Percentiles rank a stretch among this genome's conserved stretches.
Conservation (phyloP, 2,797 vertebrate species). For the Catostomus latipinnis region DNA sequence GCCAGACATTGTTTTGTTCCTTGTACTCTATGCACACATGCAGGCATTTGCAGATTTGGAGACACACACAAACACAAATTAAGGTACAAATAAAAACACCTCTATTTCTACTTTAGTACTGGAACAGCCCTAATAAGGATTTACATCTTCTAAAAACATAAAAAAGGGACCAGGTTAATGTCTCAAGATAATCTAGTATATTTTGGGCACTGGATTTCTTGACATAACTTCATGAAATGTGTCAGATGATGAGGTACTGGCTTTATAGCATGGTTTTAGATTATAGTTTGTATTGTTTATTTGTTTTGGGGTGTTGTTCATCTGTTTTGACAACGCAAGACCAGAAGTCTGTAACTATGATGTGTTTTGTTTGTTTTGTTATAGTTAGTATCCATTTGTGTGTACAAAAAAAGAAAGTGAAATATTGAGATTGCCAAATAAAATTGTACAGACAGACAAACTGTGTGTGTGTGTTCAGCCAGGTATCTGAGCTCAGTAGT, state of each 20-base stretch:
- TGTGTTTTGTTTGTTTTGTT: conserved; percentile 50
- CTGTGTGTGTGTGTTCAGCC: neutral
- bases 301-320: conserved; percentile 43
- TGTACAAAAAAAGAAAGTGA: neutral
- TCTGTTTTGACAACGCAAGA: conserved; percentile 52
- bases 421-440: conserved; percentile 9
- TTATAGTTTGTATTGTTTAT: neutral
- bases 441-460: conserved; percentile 4
- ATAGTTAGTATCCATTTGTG: conserved; percentile 24
- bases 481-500: conserved; percentile 6
- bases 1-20: too few relatives aligned
- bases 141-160: too few relatives aligned
- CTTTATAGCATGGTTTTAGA: conserved; percentile 12
- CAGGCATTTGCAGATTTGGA: too few relatives aligned
- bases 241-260: neutral
- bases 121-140: too few relatives aligned
- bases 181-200: neutral
- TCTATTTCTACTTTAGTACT: too few relatives aligned
- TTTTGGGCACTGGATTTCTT: conserved; percentile 23
- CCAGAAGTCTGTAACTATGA: conserved; percentile 35
- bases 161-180: neutral
- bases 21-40: too few relatives aligned
- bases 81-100: too few relatives aligned
- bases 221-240: conserved; percentile 10
- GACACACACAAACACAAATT: too few relatives aligned